These are phyloP conservation scores for Sula dactylatra DNA, from an alignment of 2,113 vertebrate genomes.

Conservation along the genomic window DNA sequence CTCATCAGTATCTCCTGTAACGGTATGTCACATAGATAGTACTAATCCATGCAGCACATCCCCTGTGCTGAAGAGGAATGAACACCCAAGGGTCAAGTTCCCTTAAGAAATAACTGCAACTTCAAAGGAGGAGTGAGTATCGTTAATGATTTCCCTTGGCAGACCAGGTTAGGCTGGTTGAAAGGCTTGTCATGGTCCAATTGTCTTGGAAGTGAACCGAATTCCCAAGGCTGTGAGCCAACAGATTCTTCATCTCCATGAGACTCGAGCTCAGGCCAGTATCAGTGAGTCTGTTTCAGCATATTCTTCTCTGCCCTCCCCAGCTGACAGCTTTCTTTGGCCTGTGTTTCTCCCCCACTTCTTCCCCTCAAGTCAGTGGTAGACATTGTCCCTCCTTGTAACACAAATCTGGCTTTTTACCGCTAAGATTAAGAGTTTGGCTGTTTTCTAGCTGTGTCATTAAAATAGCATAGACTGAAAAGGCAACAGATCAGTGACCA, in stretches of 20 bases:
- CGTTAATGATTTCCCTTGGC: not conserved
- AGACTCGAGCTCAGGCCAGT: not conserved
- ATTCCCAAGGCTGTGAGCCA: not conserved
- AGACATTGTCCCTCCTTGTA: not conserved
- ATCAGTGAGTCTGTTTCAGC: not conserved
- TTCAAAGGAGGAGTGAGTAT: not conserved
- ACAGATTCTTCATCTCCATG: not conserved
- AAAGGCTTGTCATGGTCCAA: not conserved
- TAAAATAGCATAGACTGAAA: not conserved
- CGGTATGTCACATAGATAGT: rapidly evolving
- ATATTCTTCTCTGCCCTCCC: not conserved
- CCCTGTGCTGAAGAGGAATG: not conserved
- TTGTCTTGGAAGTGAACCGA: not conserved
- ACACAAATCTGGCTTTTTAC: not conserved
- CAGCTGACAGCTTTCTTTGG: not conserved
- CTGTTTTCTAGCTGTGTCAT: slow-evolving; percentile 21
- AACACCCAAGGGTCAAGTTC: not conserved
- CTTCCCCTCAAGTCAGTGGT: not conserved
- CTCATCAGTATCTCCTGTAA: not conserved
- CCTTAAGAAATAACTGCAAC: not conserved
- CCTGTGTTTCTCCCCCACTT: not conserved
- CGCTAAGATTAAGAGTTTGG: not conserved
- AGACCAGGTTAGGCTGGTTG: not conserved
- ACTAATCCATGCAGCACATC: not conserved
- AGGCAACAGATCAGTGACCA: slow-evolving; percentile 44